Evolutionary conservation across 1,140 invertebrate genomes (phyloP).

Genomic region (Manduca sexta): DNA sequence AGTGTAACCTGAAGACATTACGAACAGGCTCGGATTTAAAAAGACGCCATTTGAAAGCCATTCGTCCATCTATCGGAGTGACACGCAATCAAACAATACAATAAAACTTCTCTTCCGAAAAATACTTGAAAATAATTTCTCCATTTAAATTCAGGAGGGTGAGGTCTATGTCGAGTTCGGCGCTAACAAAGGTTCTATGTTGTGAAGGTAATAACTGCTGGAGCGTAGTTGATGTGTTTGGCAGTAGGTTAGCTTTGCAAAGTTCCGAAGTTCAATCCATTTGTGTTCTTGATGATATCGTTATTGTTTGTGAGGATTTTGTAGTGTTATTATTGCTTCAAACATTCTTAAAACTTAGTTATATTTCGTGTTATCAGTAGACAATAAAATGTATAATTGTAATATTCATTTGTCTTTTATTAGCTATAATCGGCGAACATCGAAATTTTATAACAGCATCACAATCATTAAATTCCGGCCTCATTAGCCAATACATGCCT

Average conservation of each 20-base stretch:
- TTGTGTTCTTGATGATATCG: not conserved
- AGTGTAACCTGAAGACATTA: constrained; percentile 56
- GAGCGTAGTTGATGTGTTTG: not conserved
- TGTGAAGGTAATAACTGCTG: constrained; percentile 45
- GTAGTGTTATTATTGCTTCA: not conserved
- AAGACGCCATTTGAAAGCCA: constrained; percentile 53
- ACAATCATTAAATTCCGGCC: too few species aligned
- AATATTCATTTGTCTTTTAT: too few species aligned
- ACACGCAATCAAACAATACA: constrained; percentile 73
- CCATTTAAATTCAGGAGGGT: constrained; percentile 70
- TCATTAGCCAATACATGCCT: too few species aligned
- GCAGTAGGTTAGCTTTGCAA: not conserved
- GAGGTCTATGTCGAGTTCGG: constrained; percentile 21
- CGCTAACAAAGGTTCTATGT: constrained; percentile 53
- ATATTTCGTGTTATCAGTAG: too few species aligned
- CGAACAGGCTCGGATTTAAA: constrained; percentile 45
- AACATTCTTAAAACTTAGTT: not conserved
- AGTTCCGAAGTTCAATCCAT: too few species aligned
- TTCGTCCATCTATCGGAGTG: constrained; percentile 68
- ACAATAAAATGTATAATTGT: too few species aligned
- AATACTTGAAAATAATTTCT: constrained; percentile 71
- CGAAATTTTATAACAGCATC: too few species aligned
- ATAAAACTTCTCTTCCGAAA: constrained; percentile 70
- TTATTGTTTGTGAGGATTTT: not conserved
- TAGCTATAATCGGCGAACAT: too few species aligned